Conservation (phyloP, 2,797 vertebrate species). For the Pipistrellus nathusii region DNA sequence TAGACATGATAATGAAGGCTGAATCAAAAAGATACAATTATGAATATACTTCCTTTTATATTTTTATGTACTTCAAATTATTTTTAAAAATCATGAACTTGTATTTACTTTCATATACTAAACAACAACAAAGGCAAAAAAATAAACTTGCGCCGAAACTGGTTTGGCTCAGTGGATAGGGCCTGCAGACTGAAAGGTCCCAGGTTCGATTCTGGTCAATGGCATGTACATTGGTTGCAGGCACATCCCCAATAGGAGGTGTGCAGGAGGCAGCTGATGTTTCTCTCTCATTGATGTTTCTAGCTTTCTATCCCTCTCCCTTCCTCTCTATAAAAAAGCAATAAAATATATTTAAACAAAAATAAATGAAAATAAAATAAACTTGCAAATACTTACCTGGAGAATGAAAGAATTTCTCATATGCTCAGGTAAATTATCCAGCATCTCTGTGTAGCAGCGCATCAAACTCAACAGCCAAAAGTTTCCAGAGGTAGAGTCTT, state of each 20-base stretch:
- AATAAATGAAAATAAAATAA: neutral
- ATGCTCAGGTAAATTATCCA: conserved; percentile 94
- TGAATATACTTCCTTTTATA: neutral
- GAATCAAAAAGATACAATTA: neutral
- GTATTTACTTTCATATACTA: neutral
- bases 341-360: neutral
- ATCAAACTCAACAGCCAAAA: conserved; percentile 97
- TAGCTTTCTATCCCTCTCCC: too few species aligned
- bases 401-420: conserved; percentile 95
- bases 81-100: neutral
- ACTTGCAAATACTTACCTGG: conserved; percentile 89
- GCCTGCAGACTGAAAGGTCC: too few species aligned
- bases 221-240: too few species aligned
- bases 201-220: too few species aligned
- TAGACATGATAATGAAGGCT: neutral
- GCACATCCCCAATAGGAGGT: too few species aligned
- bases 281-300: too few species aligned
- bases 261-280: too few species aligned
- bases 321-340: too few species aligned
- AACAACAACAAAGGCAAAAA: neutral
- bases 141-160: neutral
- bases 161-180: too few species aligned
- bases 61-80: neutral
- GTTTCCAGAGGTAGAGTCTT: conserved; percentile 92
- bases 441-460: conserved; percentile 97